Base-by-base conservation (phyloP, 2,888 invertebrate species). In the Mythimna loreyi region DNA sequence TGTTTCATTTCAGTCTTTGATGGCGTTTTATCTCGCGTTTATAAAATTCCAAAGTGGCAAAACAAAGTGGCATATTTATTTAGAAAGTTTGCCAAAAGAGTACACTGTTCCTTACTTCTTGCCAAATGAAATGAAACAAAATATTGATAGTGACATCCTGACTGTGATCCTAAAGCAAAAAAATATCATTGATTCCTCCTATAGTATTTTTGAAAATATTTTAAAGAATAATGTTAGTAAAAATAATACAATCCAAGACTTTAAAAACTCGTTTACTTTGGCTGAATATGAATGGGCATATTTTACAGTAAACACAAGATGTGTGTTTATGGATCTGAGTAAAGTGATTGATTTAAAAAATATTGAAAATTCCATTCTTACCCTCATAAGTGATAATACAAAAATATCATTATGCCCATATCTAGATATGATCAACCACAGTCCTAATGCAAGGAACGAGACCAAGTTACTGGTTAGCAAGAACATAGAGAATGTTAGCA, bases 351-450 rank as follows among this genome's bases (percentile, higher is more conserved):
- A 96, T 85, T 86, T 97, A 49, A 88, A 92, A 72, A 92, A 96
- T 62, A 90, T 95, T 59, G 86, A 96, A 40, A 89, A 90, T 72
- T 87, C 94, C 25, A 85, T 94, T 30, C 87, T 93, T 36, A 89
- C 87, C 76, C 75, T 96, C 40, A 90, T 97, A 70, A 92, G 91
- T 77, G 97, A 97, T 89, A 96, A 96, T 80, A 96, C 97, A 33
- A 96, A 96, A 78, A 96, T 97, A 92, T 98, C 98, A 7, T 91
- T 99, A 59, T 98, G 98, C 75, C 99, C 99, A 0, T 98, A 97
- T 90, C 95, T 99, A 72, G 99, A 99, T 91, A 97, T 99, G 94
- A 97, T 99, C 76, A 99, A 99, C 94, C 99, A 99, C 89, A 97
- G 97, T 66, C 96, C 96, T 73, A 87, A 92, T 66, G 97, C 97